These are phyloP conservation scores for Drosophila parvula DNA, from an alignment of 1,140 invertebrate species.

Conservation along the genomic window DNA sequence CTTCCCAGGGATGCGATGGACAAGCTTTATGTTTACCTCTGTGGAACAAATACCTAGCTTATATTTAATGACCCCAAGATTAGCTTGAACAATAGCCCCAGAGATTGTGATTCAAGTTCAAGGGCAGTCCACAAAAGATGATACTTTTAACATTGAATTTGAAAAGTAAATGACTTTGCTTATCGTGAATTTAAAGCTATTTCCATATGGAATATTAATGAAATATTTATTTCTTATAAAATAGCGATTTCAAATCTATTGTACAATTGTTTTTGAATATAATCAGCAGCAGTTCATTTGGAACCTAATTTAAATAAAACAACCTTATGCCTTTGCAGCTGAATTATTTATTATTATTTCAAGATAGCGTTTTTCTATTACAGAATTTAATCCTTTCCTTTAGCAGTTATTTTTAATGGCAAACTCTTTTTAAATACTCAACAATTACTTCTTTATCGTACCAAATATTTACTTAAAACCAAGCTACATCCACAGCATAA, in stretches of 20 bases:
- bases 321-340: no score
- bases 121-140: slow-evolving; percentile 18
- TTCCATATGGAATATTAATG: neutral
- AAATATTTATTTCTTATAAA: neutral
- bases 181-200: slow-evolving; percentile 18
- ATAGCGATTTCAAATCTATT: no score
- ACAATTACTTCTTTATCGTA: neutral
- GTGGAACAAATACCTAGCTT: no score
- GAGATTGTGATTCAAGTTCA: slow-evolving; percentile 40
- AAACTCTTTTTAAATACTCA: neutral
- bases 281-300: neutral
- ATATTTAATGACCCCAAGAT: slow-evolving; percentile 60
- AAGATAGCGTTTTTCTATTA: neutral
- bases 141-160: slow-evolving; percentile 16
- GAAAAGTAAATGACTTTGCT: slow-evolving; percentile 14
- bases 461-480: neutral
- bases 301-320: neutral
- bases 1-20: no score
- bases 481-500: neutral
- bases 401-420: no score
- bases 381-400: neutral
- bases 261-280: neutral
- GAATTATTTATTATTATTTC: neutral
- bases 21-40: no score
- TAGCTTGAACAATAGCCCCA: slow-evolving; percentile 20